A percentile compares a stretch with the other conserved stretches of the same genome.
These are phyloP conservation scores for Parasteatoda lunata DNA, from an alignment of 2,888 invertebrate species.

Conservation along the genomic window DNA sequence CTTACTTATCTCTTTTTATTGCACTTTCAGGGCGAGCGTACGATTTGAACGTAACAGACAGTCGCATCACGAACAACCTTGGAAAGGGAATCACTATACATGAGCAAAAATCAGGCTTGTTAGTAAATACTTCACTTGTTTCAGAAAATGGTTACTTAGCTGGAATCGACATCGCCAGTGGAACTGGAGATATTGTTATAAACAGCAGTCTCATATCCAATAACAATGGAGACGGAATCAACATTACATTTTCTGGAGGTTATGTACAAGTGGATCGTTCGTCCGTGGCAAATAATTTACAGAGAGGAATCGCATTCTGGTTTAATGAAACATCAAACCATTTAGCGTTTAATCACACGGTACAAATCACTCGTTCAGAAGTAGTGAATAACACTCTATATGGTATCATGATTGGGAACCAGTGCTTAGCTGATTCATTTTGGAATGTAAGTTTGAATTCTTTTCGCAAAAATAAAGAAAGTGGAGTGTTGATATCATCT, in stretches of 20 bases:
- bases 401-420: conserved; percentile 94
- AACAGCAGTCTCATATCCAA: conserved; percentile 91
- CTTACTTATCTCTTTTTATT: neutral
- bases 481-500: conserved; percentile 86
- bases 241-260: conserved; percentile 96
- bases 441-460: conserved; percentile 93
- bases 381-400: conserved; percentile 90
- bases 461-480: conserved; percentile 86
- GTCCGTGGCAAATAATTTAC: conserved; percentile 88
- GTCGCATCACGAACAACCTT: conserved; percentile 89
- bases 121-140: conserved; percentile 87
- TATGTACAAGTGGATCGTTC: conserved; percentile 92
- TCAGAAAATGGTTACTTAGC: conserved; percentile 92
- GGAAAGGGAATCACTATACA: conserved; percentile 96
- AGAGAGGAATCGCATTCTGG: conserved; percentile 92
- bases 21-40: conserved; percentile 79
- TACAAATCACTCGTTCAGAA: conserved; percentile 86
- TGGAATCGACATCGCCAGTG: conserved; percentile 90
- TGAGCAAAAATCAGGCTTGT: conserved; percentile 90
- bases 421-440: conserved; percentile 81
- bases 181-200: conserved; percentile 94
- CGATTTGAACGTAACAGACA: conserved; percentile 90
- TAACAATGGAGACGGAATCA: conserved; percentile 95
- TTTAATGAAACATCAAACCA: conserved; percentile 90
- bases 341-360: conserved; percentile 86